Evolutionary conservation across 2,113 vertebrate genomes (phyloP).

Genomic region (Azemiops feae): DNA sequence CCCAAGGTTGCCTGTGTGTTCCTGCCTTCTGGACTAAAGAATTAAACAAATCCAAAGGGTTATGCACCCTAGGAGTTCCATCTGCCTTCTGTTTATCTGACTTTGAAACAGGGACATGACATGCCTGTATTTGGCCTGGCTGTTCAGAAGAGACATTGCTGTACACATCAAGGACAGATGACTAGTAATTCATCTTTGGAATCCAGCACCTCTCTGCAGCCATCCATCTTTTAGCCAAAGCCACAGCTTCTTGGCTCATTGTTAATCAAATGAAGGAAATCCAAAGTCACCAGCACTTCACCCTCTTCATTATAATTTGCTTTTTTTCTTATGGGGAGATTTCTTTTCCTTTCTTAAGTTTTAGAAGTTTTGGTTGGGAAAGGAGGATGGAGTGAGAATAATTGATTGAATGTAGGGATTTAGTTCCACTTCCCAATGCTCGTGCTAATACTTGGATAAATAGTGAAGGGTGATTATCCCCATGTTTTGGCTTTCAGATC

Average conservation of each 20-base stretch:
- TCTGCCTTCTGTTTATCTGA: constrained; percentile 68
- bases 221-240: constrained; percentile 73
- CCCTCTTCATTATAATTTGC: constrained; percentile 34
- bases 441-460: constrained; percentile 18
- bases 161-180: constrained; percentile 74
- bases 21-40: constrained; percentile 57
- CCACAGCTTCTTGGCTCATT: constrained; percentile 60
- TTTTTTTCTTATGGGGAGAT: constrained; percentile 23
- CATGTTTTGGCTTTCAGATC: constrained; percentile 32
- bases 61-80: constrained; percentile 60
- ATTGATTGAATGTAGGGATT: constrained; percentile 29
- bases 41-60: constrained; percentile 5
- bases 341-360: neutral
- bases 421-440: neutral
- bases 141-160: constrained; percentile 74
- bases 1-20: constrained; percentile 64
- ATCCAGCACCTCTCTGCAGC: constrained; percentile 72
- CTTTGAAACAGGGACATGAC: constrained; percentile 62
- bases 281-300: constrained; percentile 39
- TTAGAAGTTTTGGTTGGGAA: constrained; percentile 31
- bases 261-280: constrained; percentile 62
- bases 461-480: constrained; percentile 18
- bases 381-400: neutral
- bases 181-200: constrained; percentile 77
- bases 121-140: constrained; percentile 61